Evolutionary conservation across 2,113 vertebrate species (phyloP), one percentile per base, ranked within the genome.

Genomic region (Podarcis raffonei): DNA sequence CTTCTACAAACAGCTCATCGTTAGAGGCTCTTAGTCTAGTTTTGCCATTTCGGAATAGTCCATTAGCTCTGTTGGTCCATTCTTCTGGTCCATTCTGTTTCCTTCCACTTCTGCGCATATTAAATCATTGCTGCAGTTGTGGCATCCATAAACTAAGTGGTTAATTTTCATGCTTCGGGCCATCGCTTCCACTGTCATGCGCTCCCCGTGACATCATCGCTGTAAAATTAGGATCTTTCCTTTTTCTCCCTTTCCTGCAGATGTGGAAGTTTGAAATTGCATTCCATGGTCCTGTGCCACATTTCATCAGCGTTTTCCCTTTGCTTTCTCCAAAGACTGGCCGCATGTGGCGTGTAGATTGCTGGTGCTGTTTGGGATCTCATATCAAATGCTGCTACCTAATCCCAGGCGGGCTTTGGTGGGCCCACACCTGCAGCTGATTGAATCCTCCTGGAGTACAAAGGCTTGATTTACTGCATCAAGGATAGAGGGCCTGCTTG

Each of bases 401-500:
- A 98, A 98, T 98, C 98, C 98, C 97, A 96, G 97, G 97, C 97
- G 96, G 95, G 94, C 96, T 97, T 95, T 95, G 89, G 94, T 88
- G 79, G 93, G 98, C 97, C 98, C 98, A 98, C 98, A 99, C 98
- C 98, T 99, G 98, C 97, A 97, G 98, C 97, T 98, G 98, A 98
- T 98, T 97, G 97, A 97, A 98, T 98, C 97, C 97, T 98, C 98
- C 97, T 97, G 97, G 98, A 98, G 98, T 97, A 98, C 98, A 99
- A 99, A 98, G 98, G 94, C 94, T 96, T 98, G 98, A 99, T 98
- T 99, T 98, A 99, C 97, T 97, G 97, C 97, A 95, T 93, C 91
- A 94, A 97, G 97, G 97, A 98, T 96, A 97, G 97, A 96, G 97
- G 95, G 95, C 93, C 97, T 97, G 92, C 96, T 96, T 97, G 97